phyloP scores from a whole-genome alignment of 2,888 invertebrate species.

The Dasypogon diadema region DNA sequence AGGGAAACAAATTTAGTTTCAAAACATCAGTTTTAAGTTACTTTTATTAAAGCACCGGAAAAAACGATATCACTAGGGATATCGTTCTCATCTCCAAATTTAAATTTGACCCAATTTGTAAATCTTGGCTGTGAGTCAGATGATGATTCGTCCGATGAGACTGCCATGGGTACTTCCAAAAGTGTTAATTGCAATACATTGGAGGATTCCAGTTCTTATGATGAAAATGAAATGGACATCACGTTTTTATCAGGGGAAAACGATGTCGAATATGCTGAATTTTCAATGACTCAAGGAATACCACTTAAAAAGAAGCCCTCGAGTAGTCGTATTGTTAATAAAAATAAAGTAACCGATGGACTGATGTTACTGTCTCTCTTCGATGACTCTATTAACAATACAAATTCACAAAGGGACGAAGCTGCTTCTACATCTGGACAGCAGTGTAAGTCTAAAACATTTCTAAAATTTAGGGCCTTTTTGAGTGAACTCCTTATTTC shows the following conservation, averaged over 20 bases:
- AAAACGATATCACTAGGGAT: slow-evolving; percentile 63
- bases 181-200: slow-evolving; percentile 66
- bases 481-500: slow-evolving; percentile 14
- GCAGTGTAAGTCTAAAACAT: slow-evolving; percentile 41
- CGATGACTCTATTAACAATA: slow-evolving; percentile 60
- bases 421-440: slow-evolving; percentile 4
- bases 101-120: slow-evolving; percentile 57
- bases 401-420: slow-evolving; percentile 13
- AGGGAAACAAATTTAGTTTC: background rate
- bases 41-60: slow-evolving; percentile 57
- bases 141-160: slow-evolving; percentile 52
- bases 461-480: too few species aligned
- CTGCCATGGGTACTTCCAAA: slow-evolving; percentile 7
- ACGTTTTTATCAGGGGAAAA: slow-evolving; percentile 86
- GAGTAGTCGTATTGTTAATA: slow-evolving; percentile 10
- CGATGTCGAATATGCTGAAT: slow-evolving; percentile 76
- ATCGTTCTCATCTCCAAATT: slow-evolving; percentile 71
- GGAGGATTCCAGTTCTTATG: slow-evolving; percentile 78
- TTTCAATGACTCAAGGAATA: slow-evolving; percentile 65
- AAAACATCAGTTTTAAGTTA: slow-evolving; percentile 6
- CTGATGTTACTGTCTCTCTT: slow-evolving; percentile 73
- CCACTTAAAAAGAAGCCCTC: slow-evolving; percentile 49
- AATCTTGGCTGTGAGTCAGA: slow-evolving; percentile 53
- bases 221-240: slow-evolving; percentile 86
- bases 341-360: slow-evolving; percentile 68